A percentile compares a stretch with the other conserved stretches of the same genome.
Evolutionary conservation across 2,113 vertebrate genomes (phyloP).

Genomic region (Rhinopomastus cyanomelas): DNA sequence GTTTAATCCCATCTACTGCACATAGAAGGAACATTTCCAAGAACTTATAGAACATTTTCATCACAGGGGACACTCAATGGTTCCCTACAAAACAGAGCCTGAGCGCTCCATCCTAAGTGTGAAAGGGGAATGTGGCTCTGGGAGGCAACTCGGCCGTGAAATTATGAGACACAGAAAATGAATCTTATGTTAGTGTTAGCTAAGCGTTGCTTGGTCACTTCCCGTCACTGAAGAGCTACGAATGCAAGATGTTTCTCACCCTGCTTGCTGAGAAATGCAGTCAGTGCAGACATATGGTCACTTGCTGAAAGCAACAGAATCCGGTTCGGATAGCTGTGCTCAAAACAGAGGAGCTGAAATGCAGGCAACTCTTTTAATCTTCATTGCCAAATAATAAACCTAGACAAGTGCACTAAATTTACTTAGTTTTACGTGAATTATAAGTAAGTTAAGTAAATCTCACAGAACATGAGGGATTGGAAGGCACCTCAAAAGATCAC

Average conservation of each 20-base stretch:
- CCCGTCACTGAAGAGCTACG: not conserved
- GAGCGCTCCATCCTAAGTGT: not conserved
- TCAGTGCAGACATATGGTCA: not conserved
- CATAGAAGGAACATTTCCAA: not conserved
- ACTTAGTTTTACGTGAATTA: not conserved
- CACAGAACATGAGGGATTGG: too few species aligned
- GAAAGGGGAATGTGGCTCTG: not conserved
- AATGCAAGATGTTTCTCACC: not conserved
- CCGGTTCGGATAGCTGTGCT: not conserved
- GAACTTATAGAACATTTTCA: not conserved
- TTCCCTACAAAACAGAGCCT: not conserved
- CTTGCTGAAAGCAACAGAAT: not conserved
- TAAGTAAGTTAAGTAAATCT: not conserved
- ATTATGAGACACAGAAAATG: not conserved
- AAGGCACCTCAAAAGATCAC: too few species aligned
- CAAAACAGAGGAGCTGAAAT: not conserved
- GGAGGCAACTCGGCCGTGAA: not conserved
- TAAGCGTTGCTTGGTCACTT: not conserved
- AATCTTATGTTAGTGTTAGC: not conserved
- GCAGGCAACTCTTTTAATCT: not conserved
- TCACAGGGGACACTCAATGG: not conserved
- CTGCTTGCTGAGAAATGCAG: not conserved
- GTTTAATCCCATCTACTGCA: not conserved
- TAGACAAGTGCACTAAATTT: not conserved
- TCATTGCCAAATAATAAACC: not conserved